Base-by-base conservation (phyloP, 2,888 invertebrate genomes). In the Therioaphis trifolii region DNA sequence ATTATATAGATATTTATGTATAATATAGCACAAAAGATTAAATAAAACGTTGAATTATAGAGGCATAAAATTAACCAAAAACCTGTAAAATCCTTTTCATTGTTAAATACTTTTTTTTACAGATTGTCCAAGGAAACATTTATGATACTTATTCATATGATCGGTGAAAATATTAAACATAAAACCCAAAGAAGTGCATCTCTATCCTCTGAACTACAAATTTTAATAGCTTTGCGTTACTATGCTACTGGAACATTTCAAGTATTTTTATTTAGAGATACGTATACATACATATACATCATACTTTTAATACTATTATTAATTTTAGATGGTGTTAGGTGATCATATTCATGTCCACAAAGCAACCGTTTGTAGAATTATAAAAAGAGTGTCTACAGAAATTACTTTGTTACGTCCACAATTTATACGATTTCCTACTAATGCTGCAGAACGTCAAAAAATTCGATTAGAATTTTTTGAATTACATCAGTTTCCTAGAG, bases 171-270 rank as follows among this genome's bases (percentile, higher is more conserved):
- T 68, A 68, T 68, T 40, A 40, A 68, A 68, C 68, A 68, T 68
- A 68, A 68, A 68, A 68, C 43, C n/a, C 66, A 29, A 15, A 66
- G 66, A 18, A 66, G n/a, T 66, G 27, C 35, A 29, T 66, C 35
- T 35, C n/a, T 66, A 66, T 66, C 66, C 9, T 9, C 35, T 66
- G 35, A 18, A 66, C 35, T 66, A 5, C 40, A 68, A 40, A 40
- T 40, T 68, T 68, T 68, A 40, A 68, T 68, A 11, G 68, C 68
- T 66, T n/a, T 66, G 35, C 66, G 66, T 66, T 66, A 66, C 14
- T 66, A 66, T 66, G 66, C 66, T 21, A 68, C 40, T n/a, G 68
- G 68, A 68, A 14, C 40, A 68, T 40, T 68, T 12, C 68, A 43
- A 40, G 40, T 68, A 12, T 43, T 68, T 68, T 68, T 66, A 0